These are phyloP conservation scores for Melanotaenia duboulayi DNA, from an alignment of 2,113 vertebrate species.

Conservation along the genomic window DNA sequence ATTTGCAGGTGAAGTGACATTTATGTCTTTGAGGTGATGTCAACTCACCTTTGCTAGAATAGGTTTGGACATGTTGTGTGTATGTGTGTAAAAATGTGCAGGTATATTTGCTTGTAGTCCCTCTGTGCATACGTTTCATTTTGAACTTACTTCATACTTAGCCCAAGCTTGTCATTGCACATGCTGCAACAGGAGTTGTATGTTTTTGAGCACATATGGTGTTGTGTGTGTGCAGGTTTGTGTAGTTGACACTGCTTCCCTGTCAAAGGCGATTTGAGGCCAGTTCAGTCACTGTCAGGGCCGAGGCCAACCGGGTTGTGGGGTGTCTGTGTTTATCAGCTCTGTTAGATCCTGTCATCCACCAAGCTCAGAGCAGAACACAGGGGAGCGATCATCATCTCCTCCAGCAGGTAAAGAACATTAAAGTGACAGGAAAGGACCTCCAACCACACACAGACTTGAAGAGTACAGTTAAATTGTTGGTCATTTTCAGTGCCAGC, in stretches of 20 bases:
- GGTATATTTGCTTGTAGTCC: conserved; percentile 22
- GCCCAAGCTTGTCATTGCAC: conserved; percentile 1
- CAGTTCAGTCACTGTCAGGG: conserved; percentile 84
- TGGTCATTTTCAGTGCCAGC: conserved; percentile 29
- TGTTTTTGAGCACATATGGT: conserved; percentile 29
- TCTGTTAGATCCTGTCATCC: conserved; percentile 80
- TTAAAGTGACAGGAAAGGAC: conserved; percentile 76
- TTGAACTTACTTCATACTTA: conserved; percentile 24
- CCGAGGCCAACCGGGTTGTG: conserved; percentile 69
- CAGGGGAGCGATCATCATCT: conserved; percentile 69
- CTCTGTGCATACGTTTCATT: conserved; percentile 15
- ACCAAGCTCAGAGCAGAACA: conserved; percentile 64
- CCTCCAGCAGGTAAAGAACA: conserved; percentile 76
- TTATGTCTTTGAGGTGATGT: conserved; percentile 58
- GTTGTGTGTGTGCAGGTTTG: conserved; percentile 24
- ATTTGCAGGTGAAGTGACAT: conserved; percentile 74
- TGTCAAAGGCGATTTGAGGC: conserved; percentile 83
- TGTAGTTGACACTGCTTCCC: conserved; percentile 68
- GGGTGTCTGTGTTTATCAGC: conserved; percentile 81
- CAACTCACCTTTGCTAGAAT: conserved; percentile 50
- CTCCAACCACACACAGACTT: conserved; percentile 52
- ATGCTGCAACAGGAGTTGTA: background rate
- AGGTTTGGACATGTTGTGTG: conserved; percentile 43
- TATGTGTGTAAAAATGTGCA: conserved; percentile 7
- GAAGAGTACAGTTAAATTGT: conserved; percentile 41